Evolutionary conservation across 2,113 vertebrate genomes (phyloP), one percentile per base, ranked within the genome.

Genomic region (Chionodraco myersi): DNA sequence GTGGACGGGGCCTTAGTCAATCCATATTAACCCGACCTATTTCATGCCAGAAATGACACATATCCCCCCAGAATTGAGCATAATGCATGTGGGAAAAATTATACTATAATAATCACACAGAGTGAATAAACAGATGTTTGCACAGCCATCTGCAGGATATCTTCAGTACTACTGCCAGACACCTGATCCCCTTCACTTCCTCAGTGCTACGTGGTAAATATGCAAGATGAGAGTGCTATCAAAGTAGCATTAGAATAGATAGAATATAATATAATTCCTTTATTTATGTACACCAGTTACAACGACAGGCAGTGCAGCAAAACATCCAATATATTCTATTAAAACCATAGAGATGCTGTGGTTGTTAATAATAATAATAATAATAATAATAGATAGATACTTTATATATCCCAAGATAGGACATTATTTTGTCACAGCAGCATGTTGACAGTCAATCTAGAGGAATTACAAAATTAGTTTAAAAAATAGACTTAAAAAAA

Each of bases 181-280:
- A 76, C 75, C 69, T 64, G 77, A 79, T 23, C 59, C 59, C 18
- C 21, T 48, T 4, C 58, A 52, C 52, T 44, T 56, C 45, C 34
- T 57, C n/a, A 62, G 9, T 65, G 78, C 77, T 75, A 77, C 72
- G 56, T 78, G 63, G 44, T 13, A 41, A 41, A 7, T 41, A 41
- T 21, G 10, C 64, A 81, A 65, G 77, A 4, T 47, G 16, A 21
- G 3, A 59, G 63, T 26, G 57, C n/a, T 59, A 26, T 26, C n/a
- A 11, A 4, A 8, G 8, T 3, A 52, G 44, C 72, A 59, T 64
- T 36, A 58, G 21, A 21, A 21, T 21, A 21, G 21, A 21, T 21
- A 21, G 21, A 21, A 21, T 21, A 21, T 21, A 21, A 21, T 21
- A 21, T 1, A 21, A 21, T 21, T 21, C 21, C 21, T 21, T 21